Evolutionary conservation across 2,888 invertebrate species (phyloP), one percentile per base, ranked within the genome.

Genomic region (Platycheirus albimanus): DNA sequence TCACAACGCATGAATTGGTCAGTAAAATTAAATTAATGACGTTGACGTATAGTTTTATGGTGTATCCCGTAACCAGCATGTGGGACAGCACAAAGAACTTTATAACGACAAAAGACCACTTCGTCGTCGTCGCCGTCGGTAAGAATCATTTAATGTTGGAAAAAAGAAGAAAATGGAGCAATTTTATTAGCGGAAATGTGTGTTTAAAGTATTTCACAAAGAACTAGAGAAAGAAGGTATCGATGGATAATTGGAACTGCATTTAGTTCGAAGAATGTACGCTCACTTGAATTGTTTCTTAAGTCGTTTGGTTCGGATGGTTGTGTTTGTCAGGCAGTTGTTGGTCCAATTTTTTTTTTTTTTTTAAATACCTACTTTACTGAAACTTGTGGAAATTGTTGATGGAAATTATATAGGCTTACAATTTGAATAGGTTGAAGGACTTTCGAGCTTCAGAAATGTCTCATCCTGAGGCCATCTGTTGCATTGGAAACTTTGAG

Each of bases 161-260:
- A 24, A 2, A 11, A 11, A 43, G 15, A 24, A 15, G 11, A 51
- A 63, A 63, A 15, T 52, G 6, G 61, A 52, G 43, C 51, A 20
- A 19, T 41, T 71, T 61, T 24, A 19, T 15, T 51, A 15, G 33
- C 67, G 61, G 75, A 75, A 75, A 61, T 67, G 58, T 58, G 36
- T 49, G 45, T 19, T 38, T 49, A 30, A 0, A 43, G 75, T 36
- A 66, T 58, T 58, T 75, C 7, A n/a, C 15, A 41, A 41, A 43
- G 13, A 41, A 33, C 5, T 33, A 8, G n/a, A 13, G 17, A 30
- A 0, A 19, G 11, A 19, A 15, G 19, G 19, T 38, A 24, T 54
- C 43, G 61, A 45, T 19, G 8, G 5, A n/a, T 11, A 30, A 19
- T 45, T 30, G 10, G 15, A 13, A 15, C 13, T 13, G 13, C 41